Evolutionary conservation across 2,888 invertebrate genomes (phyloP).

Genomic region (Papilio elwesi): DNA sequence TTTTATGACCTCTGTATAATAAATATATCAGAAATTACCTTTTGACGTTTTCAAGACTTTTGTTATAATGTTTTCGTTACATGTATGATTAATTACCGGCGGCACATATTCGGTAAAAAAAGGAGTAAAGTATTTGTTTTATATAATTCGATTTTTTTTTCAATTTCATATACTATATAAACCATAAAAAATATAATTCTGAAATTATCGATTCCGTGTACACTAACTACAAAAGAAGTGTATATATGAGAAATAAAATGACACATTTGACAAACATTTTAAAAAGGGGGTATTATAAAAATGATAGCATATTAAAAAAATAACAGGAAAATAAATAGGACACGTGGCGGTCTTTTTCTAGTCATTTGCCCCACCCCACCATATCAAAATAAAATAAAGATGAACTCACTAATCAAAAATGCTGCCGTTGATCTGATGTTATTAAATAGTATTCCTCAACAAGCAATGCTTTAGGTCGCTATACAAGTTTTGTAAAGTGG

Average conservation of each 20-base stretch:
- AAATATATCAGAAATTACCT: background rate
- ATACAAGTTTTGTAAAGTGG: conserved; percentile 67
- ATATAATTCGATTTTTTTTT: background rate
- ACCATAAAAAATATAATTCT: conserved; percentile 39
- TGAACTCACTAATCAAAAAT: conserved; percentile 67
- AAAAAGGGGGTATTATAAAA: background rate
- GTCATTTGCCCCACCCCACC: conserved; percentile 80
- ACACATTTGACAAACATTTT: background rate
- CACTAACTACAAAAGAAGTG: conserved; percentile 41
- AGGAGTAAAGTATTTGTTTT: background rate
- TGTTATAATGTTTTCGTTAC: background rate
- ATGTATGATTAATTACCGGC: background rate
- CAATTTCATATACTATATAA: background rate
- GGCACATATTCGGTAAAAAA: background rate
- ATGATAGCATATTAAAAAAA: conserved; percentile 4
- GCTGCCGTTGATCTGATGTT: conserved; percentile 59
- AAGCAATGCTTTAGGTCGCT: conserved; percentile 57
- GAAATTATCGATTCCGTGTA: conserved; percentile 66
- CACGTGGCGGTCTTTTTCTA: conserved; percentile 80
- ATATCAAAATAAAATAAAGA: conserved; percentile 68
- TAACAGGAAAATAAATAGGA: conserved; percentile 65
- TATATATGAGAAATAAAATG: background rate
- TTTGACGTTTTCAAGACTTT: background rate
- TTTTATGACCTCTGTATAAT: no score
- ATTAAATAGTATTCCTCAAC: conserved; percentile 61